Conservation (phyloP, 1,140 invertebrate species). For the Lucilia sericata region DNA sequence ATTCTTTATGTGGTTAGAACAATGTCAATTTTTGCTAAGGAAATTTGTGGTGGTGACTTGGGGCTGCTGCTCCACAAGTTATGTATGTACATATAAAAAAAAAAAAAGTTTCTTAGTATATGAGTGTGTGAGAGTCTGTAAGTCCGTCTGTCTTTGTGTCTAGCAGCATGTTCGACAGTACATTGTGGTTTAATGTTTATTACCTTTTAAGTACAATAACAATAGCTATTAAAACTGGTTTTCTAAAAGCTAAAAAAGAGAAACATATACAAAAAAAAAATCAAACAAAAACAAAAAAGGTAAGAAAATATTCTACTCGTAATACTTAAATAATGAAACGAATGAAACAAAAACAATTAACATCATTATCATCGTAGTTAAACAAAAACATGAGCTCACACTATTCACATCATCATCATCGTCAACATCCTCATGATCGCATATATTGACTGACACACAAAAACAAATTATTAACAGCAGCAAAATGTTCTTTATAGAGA, state of each 20-base stretch:
- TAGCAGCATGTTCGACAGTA: constrained; percentile 12
- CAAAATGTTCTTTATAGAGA: too few relatives aligned
- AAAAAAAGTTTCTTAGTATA: too few relatives aligned
- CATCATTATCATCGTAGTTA: not conserved
- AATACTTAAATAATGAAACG: not conserved
- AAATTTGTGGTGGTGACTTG: not conserved
- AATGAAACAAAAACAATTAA: not conserved
- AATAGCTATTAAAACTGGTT: constrained; percentile 20
- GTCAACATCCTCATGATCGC: too few relatives aligned
- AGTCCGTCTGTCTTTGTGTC: not conserved
- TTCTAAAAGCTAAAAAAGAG: constrained; percentile 6
- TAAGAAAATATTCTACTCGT: not conserved
- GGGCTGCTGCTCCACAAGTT: not conserved
- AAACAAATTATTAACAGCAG: too few relatives aligned
- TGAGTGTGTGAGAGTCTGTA: not conserved
- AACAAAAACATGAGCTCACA: not conserved
- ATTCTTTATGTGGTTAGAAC: not conserved
- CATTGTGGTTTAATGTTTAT: constrained; percentile 29
- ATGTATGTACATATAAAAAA: too few relatives aligned
- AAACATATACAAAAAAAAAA: not conserved
- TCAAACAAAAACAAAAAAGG: constrained; percentile 11
- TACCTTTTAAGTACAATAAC: constrained; percentile 29
- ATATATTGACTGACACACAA: too few relatives aligned
- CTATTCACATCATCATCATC: not conserved
- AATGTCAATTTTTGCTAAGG: constrained; percentile 10